Evolutionary conservation across 1,140 invertebrate species (phyloP).

Genomic region (Dendrolimus punctatus): DNA sequence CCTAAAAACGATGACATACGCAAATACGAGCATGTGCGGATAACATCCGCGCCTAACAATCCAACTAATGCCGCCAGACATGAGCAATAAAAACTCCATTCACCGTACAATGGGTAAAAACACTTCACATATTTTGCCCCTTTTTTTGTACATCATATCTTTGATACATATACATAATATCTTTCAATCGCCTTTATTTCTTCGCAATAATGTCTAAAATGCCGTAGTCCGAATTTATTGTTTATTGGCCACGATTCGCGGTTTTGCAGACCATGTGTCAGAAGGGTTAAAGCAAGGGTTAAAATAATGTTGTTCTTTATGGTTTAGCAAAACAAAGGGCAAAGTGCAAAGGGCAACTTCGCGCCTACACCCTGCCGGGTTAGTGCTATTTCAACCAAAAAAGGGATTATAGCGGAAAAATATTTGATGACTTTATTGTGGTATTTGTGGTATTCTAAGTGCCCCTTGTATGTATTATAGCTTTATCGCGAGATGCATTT

Average conservation of each 20-base stretch:
- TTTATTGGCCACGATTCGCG: slow-evolving; percentile 23
- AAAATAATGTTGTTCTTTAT: slow-evolving; percentile 56
- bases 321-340: slow-evolving; percentile 47
- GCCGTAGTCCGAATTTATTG: slow-evolving; percentile 19
- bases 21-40: slow-evolving; percentile 48
- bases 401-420: slow-evolving; percentile 43
- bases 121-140: slow-evolving; percentile 21
- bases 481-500: no score
- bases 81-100: slow-evolving; percentile 41
- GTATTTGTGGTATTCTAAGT: not conserved
- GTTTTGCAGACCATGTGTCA: slow-evolving; percentile 41
- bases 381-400: slow-evolving; percentile 36
- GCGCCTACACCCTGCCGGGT: slow-evolving; percentile 49
- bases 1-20: slow-evolving; percentile 31
- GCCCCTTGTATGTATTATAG: no score
- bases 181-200: slow-evolving; percentile 5
- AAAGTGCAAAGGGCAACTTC: slow-evolving; percentile 52
- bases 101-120: slow-evolving; percentile 28
- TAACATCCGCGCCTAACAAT: slow-evolving; percentile 35
- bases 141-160: not conserved
- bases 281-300: slow-evolving; percentile 54
- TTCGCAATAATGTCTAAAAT: slow-evolving; percentile 9
- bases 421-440: slow-evolving; percentile 43
- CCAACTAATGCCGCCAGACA: slow-evolving; percentile 40
- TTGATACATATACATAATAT: not conserved